Evolutionary conservation across 2,797 vertebrate species (phyloP).

Genomic region (Apogon talboti): DNA sequence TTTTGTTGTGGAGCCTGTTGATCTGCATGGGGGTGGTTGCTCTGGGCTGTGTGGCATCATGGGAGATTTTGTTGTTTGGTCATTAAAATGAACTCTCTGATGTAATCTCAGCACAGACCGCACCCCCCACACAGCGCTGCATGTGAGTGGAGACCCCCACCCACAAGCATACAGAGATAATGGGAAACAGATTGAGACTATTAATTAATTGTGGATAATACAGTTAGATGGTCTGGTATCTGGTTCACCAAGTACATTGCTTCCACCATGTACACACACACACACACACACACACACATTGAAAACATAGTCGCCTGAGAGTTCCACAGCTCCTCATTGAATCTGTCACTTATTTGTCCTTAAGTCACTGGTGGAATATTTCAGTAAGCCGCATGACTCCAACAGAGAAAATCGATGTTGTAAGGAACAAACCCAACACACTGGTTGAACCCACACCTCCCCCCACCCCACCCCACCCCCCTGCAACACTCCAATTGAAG

Average conservation of each 20-base stretch:
- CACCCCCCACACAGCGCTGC: conserved; percentile 67
- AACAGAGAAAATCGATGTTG: conserved; percentile 29
- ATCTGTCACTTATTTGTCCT: conserved; percentile 33
- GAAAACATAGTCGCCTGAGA: background rate
- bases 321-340: conserved; percentile 16
- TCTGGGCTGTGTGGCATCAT: conserved; percentile 22
- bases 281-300: conserved; percentile 9
- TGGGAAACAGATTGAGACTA: conserved; percentile 71
- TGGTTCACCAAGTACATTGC: conserved; percentile 30
- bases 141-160: conserved; percentile 67
- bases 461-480: background rate
- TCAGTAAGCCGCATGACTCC: conserved; percentile 1
- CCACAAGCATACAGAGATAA: conserved; percentile 68
- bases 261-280: conserved; percentile 3
- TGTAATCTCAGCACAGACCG: conserved; percentile 68
- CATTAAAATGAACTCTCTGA: conserved; percentile 74
- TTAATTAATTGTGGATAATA: conserved; percentile 72
- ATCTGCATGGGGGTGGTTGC: conserved; percentile 32
- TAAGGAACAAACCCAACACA: conserved; percentile 28
- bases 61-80: conserved; percentile 43
- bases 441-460: conserved; percentile 4
- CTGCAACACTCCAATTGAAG: conserved; percentile 19
- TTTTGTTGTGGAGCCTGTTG: conserved; percentile 29
- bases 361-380: conserved; percentile 10
- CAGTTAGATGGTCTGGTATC: conserved; percentile 58